Evolutionary conservation across 2,797 vertebrate genomes (phyloP), one percentile per base, ranked within the genome.

Genomic region (Telmatherina bonti): DNA sequence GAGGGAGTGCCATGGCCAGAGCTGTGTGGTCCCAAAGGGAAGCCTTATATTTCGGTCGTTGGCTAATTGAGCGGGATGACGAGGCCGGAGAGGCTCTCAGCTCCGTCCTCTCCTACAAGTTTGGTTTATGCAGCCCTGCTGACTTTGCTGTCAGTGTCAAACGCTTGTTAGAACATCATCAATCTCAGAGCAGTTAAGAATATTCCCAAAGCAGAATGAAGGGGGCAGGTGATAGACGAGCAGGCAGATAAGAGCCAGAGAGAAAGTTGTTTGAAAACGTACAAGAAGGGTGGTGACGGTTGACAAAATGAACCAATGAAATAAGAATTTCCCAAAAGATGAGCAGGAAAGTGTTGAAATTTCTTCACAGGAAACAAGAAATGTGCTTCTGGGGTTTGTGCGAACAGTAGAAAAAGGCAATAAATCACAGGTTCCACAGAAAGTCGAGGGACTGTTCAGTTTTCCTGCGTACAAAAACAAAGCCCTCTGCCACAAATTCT

Each of bases 61-160:
- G 89, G 87, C 89, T 94, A 93, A 94, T 92, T 93, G 93, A 93
- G 92, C 87, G 22, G 71, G 86, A 92, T 92, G 93, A 93, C 93
- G 92, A 78, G 86, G 88, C 83, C 69, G 49, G 47, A 75, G 84
- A 89, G 86, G 82, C 87, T 91, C 87, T 90, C 82, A 30, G 76
- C 76, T 76, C 69, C 53, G 59, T 85, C 85, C 73, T 79, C 86
- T 91, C 92, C 91, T 87, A 88, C 76, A 65, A 91, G 82, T 89
- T 88, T 82, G 85, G 92, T 93, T 94, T 94, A 92, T 93, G 81
- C 91, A 92, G 90, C 88, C 93, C 93, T 92, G 93, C 94, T 93
- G 94, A 95, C 94, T 92, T 88, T 54, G 91, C 94, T 93, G 93
- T 94, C 92, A 93, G 88, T 95, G 94, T 95, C 93, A 92, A 91